phyloP scores from a whole-genome alignment of 2,888 invertebrate species.

The Campopleginae sp. region DNA sequence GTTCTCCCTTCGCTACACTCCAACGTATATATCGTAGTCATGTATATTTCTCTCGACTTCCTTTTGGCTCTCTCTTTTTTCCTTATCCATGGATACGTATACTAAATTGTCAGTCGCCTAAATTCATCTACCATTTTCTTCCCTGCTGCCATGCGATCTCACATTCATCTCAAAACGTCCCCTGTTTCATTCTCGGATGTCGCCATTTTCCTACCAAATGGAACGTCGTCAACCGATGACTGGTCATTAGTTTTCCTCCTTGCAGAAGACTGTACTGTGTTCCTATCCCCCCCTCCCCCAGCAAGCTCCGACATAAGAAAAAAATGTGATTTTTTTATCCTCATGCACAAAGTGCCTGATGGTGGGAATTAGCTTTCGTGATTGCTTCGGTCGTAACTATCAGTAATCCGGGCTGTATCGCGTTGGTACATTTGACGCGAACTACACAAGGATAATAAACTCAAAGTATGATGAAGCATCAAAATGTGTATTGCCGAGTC shows the following conservation, averaged over 20 bases:
- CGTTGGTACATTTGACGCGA: background rate
- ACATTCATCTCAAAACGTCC: conserved; percentile 44
- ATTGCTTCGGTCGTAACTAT: background rate
- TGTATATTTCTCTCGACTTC: conserved; percentile 69
- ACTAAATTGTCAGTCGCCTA: conserved; percentile 54
- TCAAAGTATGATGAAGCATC: background rate
- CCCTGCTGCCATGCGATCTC: conserved; percentile 40
- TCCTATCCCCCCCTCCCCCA: background rate
- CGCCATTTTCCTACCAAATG: conserved; percentile 72
- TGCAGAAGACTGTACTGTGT: background rate
- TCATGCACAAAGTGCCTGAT: background rate
- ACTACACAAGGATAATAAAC: background rate
- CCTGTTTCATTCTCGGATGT: conserved; percentile 29
- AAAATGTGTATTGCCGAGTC: conserved; percentile 1
- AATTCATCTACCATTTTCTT: conserved; percentile 52
- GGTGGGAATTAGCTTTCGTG: background rate
- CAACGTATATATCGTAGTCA: conserved; percentile 61
- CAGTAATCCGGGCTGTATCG: background rate
- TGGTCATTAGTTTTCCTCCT: conserved; percentile 68
- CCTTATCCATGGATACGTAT: conserved; percentile 2
- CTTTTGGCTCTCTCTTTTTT: conserved; percentile 26
- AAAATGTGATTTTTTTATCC: background rate
- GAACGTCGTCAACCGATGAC: conserved; percentile 64
- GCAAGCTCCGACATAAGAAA: background rate
- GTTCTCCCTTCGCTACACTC: conserved; percentile 78